Evolutionary conservation across 2,888 invertebrate genomes (phyloP), one percentile per base, ranked within the genome.

Genomic region (Apamea epomidion): DNA sequence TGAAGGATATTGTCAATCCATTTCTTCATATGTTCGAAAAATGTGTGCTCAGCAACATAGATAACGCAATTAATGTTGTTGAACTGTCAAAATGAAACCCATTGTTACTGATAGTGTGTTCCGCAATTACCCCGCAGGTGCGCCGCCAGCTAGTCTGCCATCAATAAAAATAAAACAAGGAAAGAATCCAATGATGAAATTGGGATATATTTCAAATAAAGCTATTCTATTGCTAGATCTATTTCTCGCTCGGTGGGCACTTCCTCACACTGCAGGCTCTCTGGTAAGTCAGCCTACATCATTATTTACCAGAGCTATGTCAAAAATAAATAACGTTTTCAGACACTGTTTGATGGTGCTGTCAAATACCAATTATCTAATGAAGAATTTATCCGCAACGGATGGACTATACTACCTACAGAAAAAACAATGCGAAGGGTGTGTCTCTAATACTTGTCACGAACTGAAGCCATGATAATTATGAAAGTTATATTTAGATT

Each of bases 361-460:
- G 48, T 93, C 1, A 85, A 78, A 64, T 94, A 94, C 76, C 60
- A 80, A 77, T 81, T 94, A 58, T 94, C 94, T 42, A 84, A 94
- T 85, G 89, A 73, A 80, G 85, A 91, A 42, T 94, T 91, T 78
- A 93, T 94, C 32, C 91, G 92, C 0, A 92, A 92, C 10, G 94
- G 94, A 48, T 93, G 93, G 92, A 94, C 94, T 8, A 78, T 88
- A 72, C 73, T 94, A 29, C 94, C 94, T 1, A 89, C 85, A 0
- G 83, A 85, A 8, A 95, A 93, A 88, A 81, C 92, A 6, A 91
- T 95, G 92, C 92, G 94, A 72, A 90, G 87, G 89, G 95, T 95
- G 85, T 74, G 60, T 51, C 14, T 65, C 32, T 65, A 18, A 45
- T 32, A 7, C 45, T 51, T 25, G 16, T 16, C 14, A 29, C 25